phyloP scores from a whole-genome alignment of 2,113 vertebrate species.

The Crotalus viridis region DNA sequence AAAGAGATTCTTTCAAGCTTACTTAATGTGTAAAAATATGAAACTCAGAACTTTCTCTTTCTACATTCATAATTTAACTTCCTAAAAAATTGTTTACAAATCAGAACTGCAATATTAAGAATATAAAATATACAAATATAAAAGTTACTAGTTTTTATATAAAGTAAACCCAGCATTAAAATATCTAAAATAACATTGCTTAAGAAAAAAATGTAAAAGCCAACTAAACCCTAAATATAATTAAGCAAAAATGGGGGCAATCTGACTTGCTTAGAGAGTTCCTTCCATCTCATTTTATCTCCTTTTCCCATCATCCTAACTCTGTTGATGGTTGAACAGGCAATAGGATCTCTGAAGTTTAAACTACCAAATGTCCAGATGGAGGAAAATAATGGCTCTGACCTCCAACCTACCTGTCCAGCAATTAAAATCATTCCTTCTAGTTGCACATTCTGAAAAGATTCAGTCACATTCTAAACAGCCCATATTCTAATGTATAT shows the following conservation, averaged over 20 bases:
- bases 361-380: not conserved
- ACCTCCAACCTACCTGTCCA: not conserved
- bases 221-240: not conserved
- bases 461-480: not conserved
- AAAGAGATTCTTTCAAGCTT: not conserved
- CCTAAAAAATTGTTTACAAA: not conserved
- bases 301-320: not conserved
- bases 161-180: not conserved
- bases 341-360: not conserved
- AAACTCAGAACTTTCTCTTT: not conserved
- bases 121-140: not conserved
- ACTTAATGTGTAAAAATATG: not conserved
- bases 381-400: not conserved
- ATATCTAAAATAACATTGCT: not conserved
- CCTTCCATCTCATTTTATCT: not conserved
- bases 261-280: not conserved
- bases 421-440: not conserved
- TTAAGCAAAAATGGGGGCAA: not conserved
- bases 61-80: not conserved
- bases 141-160: not conserved
- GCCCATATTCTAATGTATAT: not conserved
- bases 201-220: not conserved
- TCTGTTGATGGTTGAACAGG: not conserved
- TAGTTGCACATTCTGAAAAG: not conserved
- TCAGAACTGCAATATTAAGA: not conserved